Conservation (phyloP, 1,140 invertebrate species). For the Ptiloglossa arizonensis region DNA sequence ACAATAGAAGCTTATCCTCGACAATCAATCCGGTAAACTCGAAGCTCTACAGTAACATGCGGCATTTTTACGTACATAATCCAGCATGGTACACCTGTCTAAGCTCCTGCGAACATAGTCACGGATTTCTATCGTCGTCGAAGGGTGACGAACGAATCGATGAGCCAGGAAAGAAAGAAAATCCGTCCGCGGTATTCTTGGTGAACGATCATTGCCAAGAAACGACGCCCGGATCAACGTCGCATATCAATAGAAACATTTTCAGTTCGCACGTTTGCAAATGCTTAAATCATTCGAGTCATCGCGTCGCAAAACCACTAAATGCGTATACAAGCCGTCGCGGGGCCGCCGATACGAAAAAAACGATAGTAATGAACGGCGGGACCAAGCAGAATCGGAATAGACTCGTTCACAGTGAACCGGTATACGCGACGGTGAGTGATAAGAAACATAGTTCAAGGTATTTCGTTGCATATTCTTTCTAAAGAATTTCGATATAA, state of each 20-base stretch:
- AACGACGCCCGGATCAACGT: neutral
- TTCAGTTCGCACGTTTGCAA: constrained; percentile 2
- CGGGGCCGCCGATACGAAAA: neutral
- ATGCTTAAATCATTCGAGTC: neutral
- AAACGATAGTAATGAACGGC: neutral
- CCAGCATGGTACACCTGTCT: constrained; percentile 24
- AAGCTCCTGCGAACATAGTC: constrained; percentile 18
- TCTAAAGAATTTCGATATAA: neutral
- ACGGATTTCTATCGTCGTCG: constrained; percentile 12
- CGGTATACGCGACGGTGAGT: constrained; percentile 57
- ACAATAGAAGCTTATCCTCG: constrained; percentile 17
- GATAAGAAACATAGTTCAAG: neutral
- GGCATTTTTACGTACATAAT: constrained; percentile 54
- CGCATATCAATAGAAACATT: neutral
- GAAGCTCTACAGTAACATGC: constrained; percentile 61
- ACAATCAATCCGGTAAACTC: constrained; percentile 69
- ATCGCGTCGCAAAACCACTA: neutral
- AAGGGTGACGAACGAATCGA: constrained; percentile 11
- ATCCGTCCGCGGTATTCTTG: neutral
- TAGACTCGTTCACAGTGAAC: constrained; percentile 24
- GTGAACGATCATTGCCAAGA: constrained; percentile 10
- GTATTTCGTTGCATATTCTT: neutral
- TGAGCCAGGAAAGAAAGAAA: constrained; percentile 5
- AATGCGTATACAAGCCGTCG: neutral
- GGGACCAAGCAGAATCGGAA: constrained; percentile 21